phyloP scores from a whole-genome alignment of 2,113 vertebrate species.

The Labeo rohita region DNA sequence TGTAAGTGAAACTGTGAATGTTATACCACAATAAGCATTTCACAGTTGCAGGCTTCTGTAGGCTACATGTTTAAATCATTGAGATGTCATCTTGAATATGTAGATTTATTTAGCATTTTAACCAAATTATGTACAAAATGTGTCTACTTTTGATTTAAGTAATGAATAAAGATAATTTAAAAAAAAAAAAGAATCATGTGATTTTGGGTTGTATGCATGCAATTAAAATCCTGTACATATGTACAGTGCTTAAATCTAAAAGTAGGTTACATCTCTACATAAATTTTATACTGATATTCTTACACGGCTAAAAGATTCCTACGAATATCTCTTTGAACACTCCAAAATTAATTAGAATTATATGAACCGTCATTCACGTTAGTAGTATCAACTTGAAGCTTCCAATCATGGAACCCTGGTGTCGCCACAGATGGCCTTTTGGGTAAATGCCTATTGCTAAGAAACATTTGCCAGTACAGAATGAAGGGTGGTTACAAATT shows the following conservation, averaged over 20 bases:
- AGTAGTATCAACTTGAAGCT: slow-evolving; percentile 30
- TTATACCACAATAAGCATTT: neutral
- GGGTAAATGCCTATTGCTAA: slow-evolving; percentile 54
- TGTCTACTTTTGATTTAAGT: neutral
- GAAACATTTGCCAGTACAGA: slow-evolving; percentile 54
- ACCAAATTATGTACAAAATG: neutral
- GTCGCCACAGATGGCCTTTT: slow-evolving; percentile 58
- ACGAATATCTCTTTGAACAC: neutral
- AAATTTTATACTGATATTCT: neutral
- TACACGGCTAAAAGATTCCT: neutral
- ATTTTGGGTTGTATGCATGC: neutral
- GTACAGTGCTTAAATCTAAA: neutral
- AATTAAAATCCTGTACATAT: neutral
- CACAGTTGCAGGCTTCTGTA: neutral
- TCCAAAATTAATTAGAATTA: neutral
- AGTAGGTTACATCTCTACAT: neutral
- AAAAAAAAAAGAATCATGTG: neutral
- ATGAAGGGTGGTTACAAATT: slow-evolving; percentile 36
- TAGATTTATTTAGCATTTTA: neutral
- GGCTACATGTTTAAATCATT: neutral
- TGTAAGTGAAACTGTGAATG: neutral
- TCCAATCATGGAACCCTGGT: slow-evolving; percentile 40
- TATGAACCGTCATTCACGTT: neutral
- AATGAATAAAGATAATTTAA: neutral
- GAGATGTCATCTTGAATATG: neutral